Conservation (phyloP, 2,888 invertebrate genomes). For the Bhutanitis thaidina region DNA sequence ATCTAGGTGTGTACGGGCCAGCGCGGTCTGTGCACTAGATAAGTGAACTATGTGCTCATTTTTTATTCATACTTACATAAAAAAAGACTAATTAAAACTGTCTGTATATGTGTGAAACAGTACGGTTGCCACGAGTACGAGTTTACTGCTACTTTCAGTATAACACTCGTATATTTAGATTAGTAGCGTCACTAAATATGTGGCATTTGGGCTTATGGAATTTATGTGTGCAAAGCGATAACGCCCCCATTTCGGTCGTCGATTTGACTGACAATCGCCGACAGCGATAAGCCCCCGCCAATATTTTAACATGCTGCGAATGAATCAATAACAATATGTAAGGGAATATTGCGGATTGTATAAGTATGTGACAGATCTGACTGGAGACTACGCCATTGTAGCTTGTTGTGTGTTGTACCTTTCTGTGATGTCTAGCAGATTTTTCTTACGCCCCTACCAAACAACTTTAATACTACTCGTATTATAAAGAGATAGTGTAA, state of each 20-base stretch:
- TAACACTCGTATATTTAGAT: slow-evolving; percentile 1
- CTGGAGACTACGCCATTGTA: too few species aligned
- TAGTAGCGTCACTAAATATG: slow-evolving; percentile 9
- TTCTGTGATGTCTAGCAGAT: too few species aligned
- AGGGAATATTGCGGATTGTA: neutral
- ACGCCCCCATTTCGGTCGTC: slow-evolving; percentile 51
- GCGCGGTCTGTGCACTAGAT: too few species aligned
- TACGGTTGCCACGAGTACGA: neutral
- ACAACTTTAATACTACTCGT: too few species aligned
- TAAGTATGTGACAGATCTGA: too few species aligned
- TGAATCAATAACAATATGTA: neutral
- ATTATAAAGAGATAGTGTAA: too few species aligned
- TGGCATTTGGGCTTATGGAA: slow-evolving; percentile 12
- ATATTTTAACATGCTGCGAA: slow-evolving; percentile 25
- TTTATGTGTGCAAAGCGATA: slow-evolving; percentile 36
- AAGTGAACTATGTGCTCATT: neutral
- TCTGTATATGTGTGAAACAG: neutral
- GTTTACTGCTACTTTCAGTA: neutral
- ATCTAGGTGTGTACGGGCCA: too few species aligned
- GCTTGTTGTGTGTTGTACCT: too few species aligned
- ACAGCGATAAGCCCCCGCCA: slow-evolving; percentile 41
- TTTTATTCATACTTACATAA: too few species aligned
- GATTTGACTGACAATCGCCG: slow-evolving; percentile 47
- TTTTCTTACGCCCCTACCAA: too few species aligned
- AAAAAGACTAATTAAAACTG: too few species aligned